Evolutionary conservation across 2,797 vertebrate species (phyloP).

Genomic region (Sebastes steindachneri): DNA sequence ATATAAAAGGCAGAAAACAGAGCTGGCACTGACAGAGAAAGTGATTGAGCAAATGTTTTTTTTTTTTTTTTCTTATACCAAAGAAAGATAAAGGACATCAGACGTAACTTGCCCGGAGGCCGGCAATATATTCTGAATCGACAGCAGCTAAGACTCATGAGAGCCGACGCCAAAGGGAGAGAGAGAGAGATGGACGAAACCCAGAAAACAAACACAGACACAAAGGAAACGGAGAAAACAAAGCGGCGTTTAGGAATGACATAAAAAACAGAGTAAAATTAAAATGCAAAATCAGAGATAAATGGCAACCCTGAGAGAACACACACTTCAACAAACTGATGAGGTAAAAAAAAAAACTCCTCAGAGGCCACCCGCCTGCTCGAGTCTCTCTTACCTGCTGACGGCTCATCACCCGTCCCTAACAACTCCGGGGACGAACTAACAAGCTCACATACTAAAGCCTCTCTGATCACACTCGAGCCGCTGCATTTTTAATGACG

Average conservation of each 20-base stretch:
- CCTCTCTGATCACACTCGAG: constrained; percentile 39
- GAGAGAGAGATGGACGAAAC: constrained; percentile 10
- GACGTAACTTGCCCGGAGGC: neutral
- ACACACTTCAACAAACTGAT: neutral
- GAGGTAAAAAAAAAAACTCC: neutral
- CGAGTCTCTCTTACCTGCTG: constrained; percentile 26
- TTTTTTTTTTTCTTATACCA: neutral
- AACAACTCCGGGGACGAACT: constrained; percentile 33
- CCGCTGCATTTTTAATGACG: constrained; percentile 60
- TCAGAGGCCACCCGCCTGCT: neutral
- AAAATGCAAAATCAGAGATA: neutral
- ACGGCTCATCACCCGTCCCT: constrained; percentile 18
- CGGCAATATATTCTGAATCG: neutral
- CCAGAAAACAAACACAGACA: neutral
- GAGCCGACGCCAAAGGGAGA: neutral
- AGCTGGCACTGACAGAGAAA: neutral
- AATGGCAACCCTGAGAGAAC: neutral
- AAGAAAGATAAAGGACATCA: neutral
- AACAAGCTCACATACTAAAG: constrained; percentile 51
- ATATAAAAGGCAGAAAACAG: neutral
- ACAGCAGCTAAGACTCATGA: neutral
- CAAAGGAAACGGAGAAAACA: neutral
- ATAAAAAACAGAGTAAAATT: neutral
- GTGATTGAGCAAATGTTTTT: neutral
- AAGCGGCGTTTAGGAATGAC: neutral